These are phyloP conservation scores for Rhagologus leucostigma DNA, from an alignment of 2,113 vertebrate genomes.

Conservation along the genomic window DNA sequence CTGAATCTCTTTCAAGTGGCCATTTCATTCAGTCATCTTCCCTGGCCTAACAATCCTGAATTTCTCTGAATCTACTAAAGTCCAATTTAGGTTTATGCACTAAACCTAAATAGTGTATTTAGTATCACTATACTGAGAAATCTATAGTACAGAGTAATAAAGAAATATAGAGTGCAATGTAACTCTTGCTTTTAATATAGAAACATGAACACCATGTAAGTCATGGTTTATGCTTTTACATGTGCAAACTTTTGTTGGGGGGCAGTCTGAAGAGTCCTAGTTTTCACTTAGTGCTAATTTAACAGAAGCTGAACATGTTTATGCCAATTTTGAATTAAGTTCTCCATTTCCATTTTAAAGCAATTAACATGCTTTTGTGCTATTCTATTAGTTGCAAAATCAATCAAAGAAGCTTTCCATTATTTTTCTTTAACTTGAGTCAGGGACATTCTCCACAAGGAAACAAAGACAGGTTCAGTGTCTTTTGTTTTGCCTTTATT, in stretches of 20 bases:
- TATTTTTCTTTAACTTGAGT: background rate
- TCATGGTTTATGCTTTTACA: background rate
- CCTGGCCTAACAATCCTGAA: background rate
- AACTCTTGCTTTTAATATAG: background rate
- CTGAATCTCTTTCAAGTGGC: background rate
- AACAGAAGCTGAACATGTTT: background rate
- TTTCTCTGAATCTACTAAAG: background rate
- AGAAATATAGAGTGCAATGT: background rate
- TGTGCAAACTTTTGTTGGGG: background rate
- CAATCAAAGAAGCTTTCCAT: background rate
- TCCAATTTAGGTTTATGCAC: background rate
- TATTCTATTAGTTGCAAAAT: slow-evolving; percentile 14
- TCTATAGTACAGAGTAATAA: background rate
- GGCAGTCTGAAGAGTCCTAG: background rate
- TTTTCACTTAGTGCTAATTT: background rate
- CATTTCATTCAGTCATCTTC: background rate
- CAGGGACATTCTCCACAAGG: background rate
- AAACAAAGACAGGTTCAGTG: background rate
- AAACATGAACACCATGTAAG: background rate
- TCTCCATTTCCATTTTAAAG: background rate
- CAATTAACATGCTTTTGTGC: background rate
- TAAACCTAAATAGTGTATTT: no score
- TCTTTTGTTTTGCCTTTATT: background rate
- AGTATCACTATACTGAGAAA: background rate
- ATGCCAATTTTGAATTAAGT: slow-evolving; percentile 13